Base-by-base conservation (phyloP, 1,140 invertebrate species). In the Leptopilina boulardi region DNA sequence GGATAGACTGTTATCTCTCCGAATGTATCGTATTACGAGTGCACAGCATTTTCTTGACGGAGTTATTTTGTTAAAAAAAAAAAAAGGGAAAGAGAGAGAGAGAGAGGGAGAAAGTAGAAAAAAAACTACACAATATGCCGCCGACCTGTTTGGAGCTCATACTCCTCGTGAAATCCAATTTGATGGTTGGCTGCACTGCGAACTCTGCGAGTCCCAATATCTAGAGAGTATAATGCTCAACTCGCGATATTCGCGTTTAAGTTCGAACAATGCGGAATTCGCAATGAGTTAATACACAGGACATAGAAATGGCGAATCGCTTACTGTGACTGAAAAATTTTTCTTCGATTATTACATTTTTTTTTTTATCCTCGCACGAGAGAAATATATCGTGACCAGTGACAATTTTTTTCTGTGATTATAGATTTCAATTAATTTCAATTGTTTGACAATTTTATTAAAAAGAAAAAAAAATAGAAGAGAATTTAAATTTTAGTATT, bases 151-250 rank as follows among this genome's bases (percentile, higher is more conserved):
- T 59, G 77, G 75, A 73, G 56, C 71, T 41, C 44, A 54, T 51
- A 44, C 47, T 73, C 59, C 75, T 84, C 70, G 77, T 30, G 71
- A 82, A 85, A 86, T 86, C 84, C 86, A 86, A 87, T 86, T 85
- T 84, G 73, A 82, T 84, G 85, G 80, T 82, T 74, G 80, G 80
- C 76, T 81, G 85, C 82, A 70, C 56, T 74, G 19, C 74, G 77
- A 76, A 75, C 42, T 76, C 47, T 77, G 75, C 74, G 75, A 77
- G 78, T 84, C 76, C 70, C 78, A 76, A 80, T 81, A 76, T 71
- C 34, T 75, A 70, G 38, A 66, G 38, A 79, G 59, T 76, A 76
- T 75, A 75, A 23, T 66, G 30, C 34, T 78, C 70, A 56, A 76
- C 74, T 41, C 42, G 38, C 38, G 71, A 70, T 77, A 59, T 26